phyloP scores from a whole-genome alignment of 1,140 invertebrate genomes.

The Drosophila yakuba region DNA sequence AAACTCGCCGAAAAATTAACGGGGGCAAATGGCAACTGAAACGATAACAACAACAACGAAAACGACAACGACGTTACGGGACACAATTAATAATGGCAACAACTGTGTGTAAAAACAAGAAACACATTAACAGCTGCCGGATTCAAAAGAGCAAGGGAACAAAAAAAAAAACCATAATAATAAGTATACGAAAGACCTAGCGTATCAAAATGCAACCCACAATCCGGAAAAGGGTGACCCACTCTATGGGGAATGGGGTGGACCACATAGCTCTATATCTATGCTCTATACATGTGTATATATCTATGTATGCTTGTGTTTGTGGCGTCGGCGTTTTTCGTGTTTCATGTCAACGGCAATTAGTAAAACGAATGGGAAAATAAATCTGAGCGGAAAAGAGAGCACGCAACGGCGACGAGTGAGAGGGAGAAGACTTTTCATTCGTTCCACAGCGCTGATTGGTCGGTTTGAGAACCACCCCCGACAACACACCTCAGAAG shows the following conservation, averaged over 20 bases:
- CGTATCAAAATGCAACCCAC: constrained; percentile 83
- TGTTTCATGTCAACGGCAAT: constrained; percentile 60
- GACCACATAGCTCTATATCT: background rate
- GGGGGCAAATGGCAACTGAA: constrained; percentile 45
- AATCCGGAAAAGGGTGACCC: constrained; percentile 48
- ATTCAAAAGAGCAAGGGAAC: constrained; percentile 59
- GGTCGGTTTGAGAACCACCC: constrained; percentile 35
- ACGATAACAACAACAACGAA: constrained; percentile 58
- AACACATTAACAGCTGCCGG: constrained; percentile 64
- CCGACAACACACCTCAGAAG: constrained; percentile 10
- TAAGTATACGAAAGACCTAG: constrained; percentile 55
- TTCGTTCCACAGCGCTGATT: constrained; percentile 66
- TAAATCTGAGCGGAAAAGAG: constrained; percentile 46
- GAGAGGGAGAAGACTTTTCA: background rate
- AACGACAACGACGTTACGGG: constrained; percentile 35
- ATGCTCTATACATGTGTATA: background rate
- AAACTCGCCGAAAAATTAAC: constrained; percentile 52
- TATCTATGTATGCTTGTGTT: background rate
- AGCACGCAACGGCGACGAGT: background rate
- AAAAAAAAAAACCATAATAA: constrained; percentile 1
- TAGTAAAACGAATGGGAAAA: constrained; percentile 65
- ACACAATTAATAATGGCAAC: constrained; percentile 72
- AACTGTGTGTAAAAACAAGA: constrained; percentile 60
- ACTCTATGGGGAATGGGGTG: constrained; percentile 11
- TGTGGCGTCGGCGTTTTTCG: constrained; percentile 21